These are phyloP conservation scores for Xiphias gladius DNA, from an alignment of 2,113 vertebrate species.

Conservation along the genomic window DNA sequence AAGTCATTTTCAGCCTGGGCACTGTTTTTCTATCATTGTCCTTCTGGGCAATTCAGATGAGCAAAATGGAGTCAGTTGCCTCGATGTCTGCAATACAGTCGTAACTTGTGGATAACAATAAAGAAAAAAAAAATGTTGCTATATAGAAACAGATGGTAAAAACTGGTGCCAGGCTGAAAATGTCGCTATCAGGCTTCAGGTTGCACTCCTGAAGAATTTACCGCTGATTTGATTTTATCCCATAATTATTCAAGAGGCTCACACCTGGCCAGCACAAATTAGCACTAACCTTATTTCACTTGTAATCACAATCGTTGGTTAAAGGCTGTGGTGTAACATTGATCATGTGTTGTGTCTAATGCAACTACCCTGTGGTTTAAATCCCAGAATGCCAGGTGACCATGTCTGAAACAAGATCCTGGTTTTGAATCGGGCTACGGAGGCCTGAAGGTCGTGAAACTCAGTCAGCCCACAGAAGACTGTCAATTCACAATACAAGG, in stretches of 20 bases:
- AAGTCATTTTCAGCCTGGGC: no score
- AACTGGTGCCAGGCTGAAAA: slow-evolving; percentile 13
- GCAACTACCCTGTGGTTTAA: slow-evolving; percentile 1
- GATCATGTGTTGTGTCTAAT: slow-evolving; percentile 23
- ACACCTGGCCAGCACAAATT: slow-evolving; percentile 26
- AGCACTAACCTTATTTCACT: slow-evolving; percentile 17
- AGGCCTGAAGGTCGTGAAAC: slow-evolving; percentile 45
- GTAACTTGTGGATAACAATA: not conserved
- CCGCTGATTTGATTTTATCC: slow-evolving; percentile 28
- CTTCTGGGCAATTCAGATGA: no score
- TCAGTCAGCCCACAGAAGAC: slow-evolving; percentile 19
- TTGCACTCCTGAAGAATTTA: slow-evolving; percentile 32
- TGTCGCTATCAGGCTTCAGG: slow-evolving; percentile 15
- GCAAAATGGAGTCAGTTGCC: not conserved
- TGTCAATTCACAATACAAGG: slow-evolving; percentile 38
- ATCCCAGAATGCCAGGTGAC: not conserved
- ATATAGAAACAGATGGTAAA: slow-evolving; percentile 29
- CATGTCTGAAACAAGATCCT: slow-evolving; percentile 33
- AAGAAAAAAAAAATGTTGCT: not conserved
- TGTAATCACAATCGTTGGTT: not conserved
- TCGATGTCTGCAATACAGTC: not conserved
- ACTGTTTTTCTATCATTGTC: no score
- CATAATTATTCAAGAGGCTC: slow-evolving; percentile 19
- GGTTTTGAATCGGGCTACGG: slow-evolving; percentile 25
- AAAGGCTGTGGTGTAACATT: slow-evolving; percentile 9